Evolutionary conservation across 2,888 invertebrate species (phyloP).

Genomic region (Caenorhabditis zanzibari): DNA sequence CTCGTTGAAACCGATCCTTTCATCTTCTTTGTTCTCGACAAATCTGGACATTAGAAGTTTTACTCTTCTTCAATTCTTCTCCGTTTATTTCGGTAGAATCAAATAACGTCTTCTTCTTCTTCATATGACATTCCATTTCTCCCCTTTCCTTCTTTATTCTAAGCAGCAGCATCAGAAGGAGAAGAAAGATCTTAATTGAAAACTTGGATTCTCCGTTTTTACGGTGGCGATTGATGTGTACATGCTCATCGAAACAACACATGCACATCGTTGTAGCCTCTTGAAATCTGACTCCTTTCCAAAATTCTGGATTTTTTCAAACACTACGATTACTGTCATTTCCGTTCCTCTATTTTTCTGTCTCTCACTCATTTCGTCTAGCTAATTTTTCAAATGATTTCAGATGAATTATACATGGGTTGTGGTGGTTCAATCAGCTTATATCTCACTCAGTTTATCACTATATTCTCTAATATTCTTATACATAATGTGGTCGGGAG

Average conservation of each 20-base stretch:
- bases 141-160: neutral
- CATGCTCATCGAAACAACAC: constrained; percentile 53
- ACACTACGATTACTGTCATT: constrained; percentile 43
- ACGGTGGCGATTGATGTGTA: neutral
- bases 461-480: constrained; percentile 61
- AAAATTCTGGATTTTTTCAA: too few relatives aligned
- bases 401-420: constrained; percentile 54
- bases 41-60: constrained; percentile 8
- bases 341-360: constrained; percentile 18
- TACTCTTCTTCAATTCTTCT: neutral
- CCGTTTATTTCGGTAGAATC: constrained; percentile 34
- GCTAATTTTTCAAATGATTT: constrained; percentile 13
- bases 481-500: constrained; percentile 60
- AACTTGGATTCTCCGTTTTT: constrained; percentile 26
- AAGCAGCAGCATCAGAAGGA: neutral
- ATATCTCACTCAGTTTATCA: constrained; percentile 62
- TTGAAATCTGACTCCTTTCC: constrained; percentile 37
- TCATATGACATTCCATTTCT: constrained; percentile 22
- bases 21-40: constrained; percentile 9
- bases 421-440: constrained; percentile 58
- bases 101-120: constrained; percentile 50
- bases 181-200: constrained; percentile 43
- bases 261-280: constrained; percentile 14
- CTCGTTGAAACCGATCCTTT: constrained; percentile 51
- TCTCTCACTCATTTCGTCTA: neutral